Evolutionary conservation across 2,113 vertebrate species (phyloP).

Genomic region (Cavia aperea): DNA sequence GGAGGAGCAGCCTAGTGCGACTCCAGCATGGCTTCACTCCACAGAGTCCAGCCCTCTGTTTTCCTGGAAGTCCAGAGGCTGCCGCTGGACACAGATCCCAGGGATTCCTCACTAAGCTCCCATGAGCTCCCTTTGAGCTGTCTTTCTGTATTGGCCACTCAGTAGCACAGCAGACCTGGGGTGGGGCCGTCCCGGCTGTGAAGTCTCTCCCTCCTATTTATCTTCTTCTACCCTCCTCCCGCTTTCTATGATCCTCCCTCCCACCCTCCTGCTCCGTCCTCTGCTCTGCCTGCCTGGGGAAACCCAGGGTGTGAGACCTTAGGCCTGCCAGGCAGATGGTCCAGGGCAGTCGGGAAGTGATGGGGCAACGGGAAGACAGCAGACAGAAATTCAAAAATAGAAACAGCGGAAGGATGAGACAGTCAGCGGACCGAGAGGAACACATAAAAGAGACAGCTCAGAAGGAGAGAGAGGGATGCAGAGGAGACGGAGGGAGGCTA

Average conservation of each 20-base stretch:
- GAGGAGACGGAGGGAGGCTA: background rate
- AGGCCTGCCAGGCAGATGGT: background rate
- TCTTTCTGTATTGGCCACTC: background rate
- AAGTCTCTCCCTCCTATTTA: background rate
- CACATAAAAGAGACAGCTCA: background rate
- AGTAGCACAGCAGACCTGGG: background rate
- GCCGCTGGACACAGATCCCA: background rate
- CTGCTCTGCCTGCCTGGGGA: background rate
- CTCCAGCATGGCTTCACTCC: background rate
- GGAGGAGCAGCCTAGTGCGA: background rate
- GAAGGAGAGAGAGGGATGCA: background rate
- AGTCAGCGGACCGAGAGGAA: background rate
- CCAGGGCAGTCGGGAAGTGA: no score
- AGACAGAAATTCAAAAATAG: background rate
- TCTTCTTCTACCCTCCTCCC: background rate
- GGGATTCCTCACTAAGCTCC: background rate
- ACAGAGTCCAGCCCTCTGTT: background rate
- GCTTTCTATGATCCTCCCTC: background rate
- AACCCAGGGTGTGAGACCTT: background rate
- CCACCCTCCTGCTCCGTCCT: no score
- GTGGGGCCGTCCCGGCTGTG: background rate
- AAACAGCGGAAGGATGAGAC: no score
- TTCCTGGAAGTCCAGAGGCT: constrained; percentile 21
- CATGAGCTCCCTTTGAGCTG: background rate
- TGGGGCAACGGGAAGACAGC: background rate